Evolutionary conservation across 1,140 invertebrate genomes (phyloP), one percentile per base, ranked within the genome.

Genomic region (Drosophila sulfurigaster): DNA sequence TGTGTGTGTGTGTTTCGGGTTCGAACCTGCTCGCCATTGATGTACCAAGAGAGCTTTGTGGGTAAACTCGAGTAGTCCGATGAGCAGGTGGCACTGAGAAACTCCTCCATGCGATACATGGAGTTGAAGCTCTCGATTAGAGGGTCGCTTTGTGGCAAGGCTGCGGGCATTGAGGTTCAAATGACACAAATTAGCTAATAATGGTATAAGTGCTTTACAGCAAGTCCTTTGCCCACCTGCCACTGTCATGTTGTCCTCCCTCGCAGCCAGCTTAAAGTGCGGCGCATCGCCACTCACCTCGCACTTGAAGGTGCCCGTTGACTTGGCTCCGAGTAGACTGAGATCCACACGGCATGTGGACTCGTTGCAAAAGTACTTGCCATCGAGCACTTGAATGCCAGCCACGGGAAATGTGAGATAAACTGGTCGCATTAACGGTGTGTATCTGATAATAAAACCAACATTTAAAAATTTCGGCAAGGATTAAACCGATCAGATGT

Each of bases 301-400:
- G 72, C 95, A 95, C 62, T 93, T 94, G 78, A 95, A 95, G 0
- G 93, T 92, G 1, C 94, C 95, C 11, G 94, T 92, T 0, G 93
- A 93, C 5, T 93, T 93, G 25, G 93, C 82, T 0, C 93, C 93
- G n/a, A 93, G 90, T 11, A 94, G 91, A 83, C 94, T 94, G n/a
- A 95, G 91, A 4, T 93, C 92, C 11, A 95, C 91, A 62, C 93
- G 91, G 66, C 94, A 95, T 3, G 91, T 93, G 28, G 93, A 93
- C 41, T 86, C 86, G 58, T 93, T 93, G 73, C 94, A 95, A n/a
- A 94, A 94, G 93, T 94, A 94, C 91, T 94, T 95, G 81, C 95
- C 96, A 81, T 96, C 96, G 1, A 94, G 95, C 78, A 97, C 96
- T 67, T 96, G 96, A 4, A 95, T 95, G 46, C 95, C 96, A 8